Base-by-base conservation (phyloP, 1,140 invertebrate species). In the Nephotettix cincticeps region DNA sequence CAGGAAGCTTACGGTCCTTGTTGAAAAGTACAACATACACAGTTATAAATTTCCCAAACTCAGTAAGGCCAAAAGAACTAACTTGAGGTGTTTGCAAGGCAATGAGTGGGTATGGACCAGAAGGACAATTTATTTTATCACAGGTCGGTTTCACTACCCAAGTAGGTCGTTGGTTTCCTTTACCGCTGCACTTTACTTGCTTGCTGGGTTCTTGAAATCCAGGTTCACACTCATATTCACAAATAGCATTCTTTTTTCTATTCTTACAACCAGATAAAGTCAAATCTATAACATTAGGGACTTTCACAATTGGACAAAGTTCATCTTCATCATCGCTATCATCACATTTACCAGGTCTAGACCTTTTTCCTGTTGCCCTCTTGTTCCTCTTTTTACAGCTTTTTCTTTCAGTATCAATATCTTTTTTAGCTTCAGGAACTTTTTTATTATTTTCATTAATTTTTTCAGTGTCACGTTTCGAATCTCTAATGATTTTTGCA, bases 11-110 rank as follows among this genome's bases (percentile, higher is more conserved):
- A 13, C 47, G 40, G 9, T 23, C 11, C 25, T 56, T 56, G 27
- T 69, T 14, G 47, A 47, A 69, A 9, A 69, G 67, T n/a, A 54
- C 40, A n/a, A 69, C 43, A 51, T 69, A 69, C 1, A 30, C 67
- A 3, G 67, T 69, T 23, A 69, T 43, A 45, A 14, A 69, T 25
- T 69, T 1, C 9, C 67, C 67, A 17, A 69, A 47, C 17, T 14
- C 28, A 11, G 43, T 27, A 17, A 14, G 11, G 19, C 47, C 40
- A 27, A 47, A 19, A 27, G 19, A 13, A 11, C n/a, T 2, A 25
- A 43, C 40, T 9, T 69, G 67, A 21, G 67, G 67, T 13, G 36
- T 69, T 54, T 51, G 25, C n/a, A 69, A 28, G 17, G 47, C 9
- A 47, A 69, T 54, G 6, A 69, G n/a, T 6, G 67, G 67, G 19